These are phyloP conservation scores for human DNA, from an alignment of 2,113 vertebrate genomes.

Conservation along the genomic window GRCh38 chr11:16598501-16599000, in stretches of 20 bases:
- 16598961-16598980: slow-evolving; percentile 37
- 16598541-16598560: not conserved
- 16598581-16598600: slow-evolving; percentile 18
- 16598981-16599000: not conserved
- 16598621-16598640: slow-evolving; percentile 26
- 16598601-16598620: slow-evolving; percentile 25
- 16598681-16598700: not conserved
- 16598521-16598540: slow-evolving; percentile 36
- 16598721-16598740: slow-evolving; percentile 65
- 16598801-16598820: slow-evolving; percentile 39
- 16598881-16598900: slow-evolving; percentile 36
- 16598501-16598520: slow-evolving; percentile 54
- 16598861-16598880: slow-evolving; percentile 47
- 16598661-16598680: slow-evolving; percentile 30
- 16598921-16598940: slow-evolving; percentile 44
- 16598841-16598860: slow-evolving; percentile 42
- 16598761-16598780: slow-evolving; percentile 53
- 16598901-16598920: slow-evolving; percentile 23
- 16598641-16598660: slow-evolving; percentile 2
- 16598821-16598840: slow-evolving; percentile 59
- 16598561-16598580: slow-evolving; percentile 12
- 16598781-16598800: slow-evolving; percentile 60
- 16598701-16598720: slow-evolving; percentile 40
- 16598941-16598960: slow-evolving; percentile 10
- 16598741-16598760: slow-evolving; percentile 63